Evolutionary conservation across 2,113 vertebrate genomes (phyloP), one percentile per base, ranked within the genome.

Genomic region (Laterallus jamaicensis): DNA sequence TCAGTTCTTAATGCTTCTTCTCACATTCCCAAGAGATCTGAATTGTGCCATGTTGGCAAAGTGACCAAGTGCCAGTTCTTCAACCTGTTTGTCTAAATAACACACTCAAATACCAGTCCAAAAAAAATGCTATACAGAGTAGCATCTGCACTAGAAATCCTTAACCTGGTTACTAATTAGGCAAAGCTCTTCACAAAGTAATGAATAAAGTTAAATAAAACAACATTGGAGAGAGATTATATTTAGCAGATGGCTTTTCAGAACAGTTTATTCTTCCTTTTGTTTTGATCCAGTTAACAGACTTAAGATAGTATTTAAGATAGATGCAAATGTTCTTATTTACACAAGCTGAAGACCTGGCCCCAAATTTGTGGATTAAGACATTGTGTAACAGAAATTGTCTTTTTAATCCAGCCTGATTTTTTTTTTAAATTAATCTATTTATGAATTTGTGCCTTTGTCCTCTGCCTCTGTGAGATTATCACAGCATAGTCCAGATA

Each of bases 221-320:
- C 0, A 2, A 6, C 9, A 2, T 3, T 58, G 14, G 39, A 52
- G 14, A 22, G 1, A 63, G 47, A 55, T 32, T 12, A 17, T 68
- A 58, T 77, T 90, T 44, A 11, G 7, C 40, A 62, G 8, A 13
- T 83, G 35, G 39, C 2, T 1, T 66, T 86, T 74, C 8, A 9
- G 44, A 44, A 52, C 8, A 39, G 10, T 82, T 85, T 64, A 17
- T 69, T 88, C 50, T 82, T 90, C 32, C 18, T 81, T 77, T 82
- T 74, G 3, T 55, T 85, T 82, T 78, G 44, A 44, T 9, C 59
- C 11, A 26, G 66, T 77, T 71, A 69, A 35, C 8, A 39, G 20
- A 35, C 14, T 59, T 78, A 64, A 81, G 5, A 40, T 18, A 67
- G 10, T 58, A 74, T 35, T 47, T 52, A 52, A 25, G 49, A 44